Percentiles rank a stretch among this genome's conserved stretches.
These are phyloP conservation scores for Gastracanthus pulcherrimus DNA, from an alignment of 2,888 invertebrate species.

Conservation along the genomic window DNA sequence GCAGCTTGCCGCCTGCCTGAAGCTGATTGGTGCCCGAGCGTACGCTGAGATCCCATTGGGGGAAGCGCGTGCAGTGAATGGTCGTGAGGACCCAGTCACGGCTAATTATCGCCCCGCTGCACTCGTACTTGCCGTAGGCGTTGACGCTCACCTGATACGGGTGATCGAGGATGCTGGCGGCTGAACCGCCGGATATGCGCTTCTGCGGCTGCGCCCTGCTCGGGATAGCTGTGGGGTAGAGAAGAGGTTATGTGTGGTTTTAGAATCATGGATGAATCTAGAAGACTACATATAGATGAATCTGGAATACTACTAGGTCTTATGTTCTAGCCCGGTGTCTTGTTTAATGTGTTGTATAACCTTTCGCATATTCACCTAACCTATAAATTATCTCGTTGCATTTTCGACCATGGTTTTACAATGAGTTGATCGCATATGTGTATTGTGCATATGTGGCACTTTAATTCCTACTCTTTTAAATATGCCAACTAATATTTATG, in stretches of 20 bases:
- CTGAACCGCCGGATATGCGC: conserved; percentile 76
- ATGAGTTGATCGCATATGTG: too few species aligned
- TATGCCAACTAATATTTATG: too few species aligned
- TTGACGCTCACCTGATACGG: conserved; percentile 79
- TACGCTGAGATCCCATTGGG: conserved; percentile 65
- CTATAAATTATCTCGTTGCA: too few species aligned
- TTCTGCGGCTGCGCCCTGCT: background rate
- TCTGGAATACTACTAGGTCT: too few species aligned
- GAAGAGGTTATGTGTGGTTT: background rate
- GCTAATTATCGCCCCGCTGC: conserved; percentile 80
- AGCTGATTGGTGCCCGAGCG: conserved; percentile 77
- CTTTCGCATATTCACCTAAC: too few species aligned
- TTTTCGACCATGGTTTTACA: too few species aligned
- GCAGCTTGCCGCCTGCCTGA: conserved; percentile 77
- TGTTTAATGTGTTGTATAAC: too few species aligned
- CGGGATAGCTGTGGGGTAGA: background rate
- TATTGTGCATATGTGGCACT: too few species aligned
- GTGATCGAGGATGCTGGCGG: conserved; percentile 73
- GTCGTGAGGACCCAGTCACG: conserved; percentile 79
- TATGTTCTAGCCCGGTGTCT: too few species aligned
- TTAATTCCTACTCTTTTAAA: too few species aligned
- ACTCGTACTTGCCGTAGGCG: conserved; percentile 77
- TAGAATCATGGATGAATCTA: background rate
- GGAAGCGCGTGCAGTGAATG: conserved; percentile 79
- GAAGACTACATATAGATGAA: too few species aligned